phyloP scores from a whole-genome alignment of 2,797 vertebrate species.

The Coilia nasus region DNA sequence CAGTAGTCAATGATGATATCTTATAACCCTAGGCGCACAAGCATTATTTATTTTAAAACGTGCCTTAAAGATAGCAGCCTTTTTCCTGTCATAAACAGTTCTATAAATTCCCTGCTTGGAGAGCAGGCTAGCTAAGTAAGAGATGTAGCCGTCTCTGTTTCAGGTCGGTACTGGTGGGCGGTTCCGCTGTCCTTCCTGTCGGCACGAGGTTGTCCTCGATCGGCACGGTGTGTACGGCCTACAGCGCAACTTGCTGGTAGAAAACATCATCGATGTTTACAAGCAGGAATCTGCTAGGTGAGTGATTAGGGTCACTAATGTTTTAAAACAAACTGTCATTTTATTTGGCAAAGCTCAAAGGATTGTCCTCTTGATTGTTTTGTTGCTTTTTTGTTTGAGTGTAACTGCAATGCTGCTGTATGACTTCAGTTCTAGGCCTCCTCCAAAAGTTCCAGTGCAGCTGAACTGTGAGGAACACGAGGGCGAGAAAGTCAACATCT shows the following conservation, averaged over 20 bases:
- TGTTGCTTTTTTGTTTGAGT: background rate
- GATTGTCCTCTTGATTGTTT: background rate
- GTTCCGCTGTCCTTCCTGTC: slow-evolving; percentile 81
- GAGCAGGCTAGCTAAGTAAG: slow-evolving; percentile 54
- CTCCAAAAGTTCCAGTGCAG: slow-evolving; percentile 52
- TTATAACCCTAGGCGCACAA: background rate
- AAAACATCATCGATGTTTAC: slow-evolving; percentile 84
- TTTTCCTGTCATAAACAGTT: background rate
- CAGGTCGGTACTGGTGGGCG: slow-evolving; percentile 76
- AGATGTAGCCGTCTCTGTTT: slow-evolving; percentile 72
- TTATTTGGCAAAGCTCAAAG: background rate
- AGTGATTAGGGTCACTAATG: background rate
- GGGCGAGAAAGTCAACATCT: slow-evolving; percentile 82
- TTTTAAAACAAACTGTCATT: background rate
- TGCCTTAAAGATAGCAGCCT: background rate
- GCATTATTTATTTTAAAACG: background rate
- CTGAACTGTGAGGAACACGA: slow-evolving; percentile 73
- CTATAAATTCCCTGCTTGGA: background rate
- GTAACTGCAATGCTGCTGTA: background rate
- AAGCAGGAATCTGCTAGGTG: slow-evolving; percentile 74
- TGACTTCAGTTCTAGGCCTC: slow-evolving; percentile 51
- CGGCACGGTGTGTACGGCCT: slow-evolving; percentile 81
- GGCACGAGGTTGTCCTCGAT: slow-evolving; percentile 80
- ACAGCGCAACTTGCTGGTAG: slow-evolving; percentile 80
- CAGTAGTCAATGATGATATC: background rate